Evolutionary conservation across 1,140 invertebrate species (phyloP).

Genomic region (Papilio aristodemus): DNA sequence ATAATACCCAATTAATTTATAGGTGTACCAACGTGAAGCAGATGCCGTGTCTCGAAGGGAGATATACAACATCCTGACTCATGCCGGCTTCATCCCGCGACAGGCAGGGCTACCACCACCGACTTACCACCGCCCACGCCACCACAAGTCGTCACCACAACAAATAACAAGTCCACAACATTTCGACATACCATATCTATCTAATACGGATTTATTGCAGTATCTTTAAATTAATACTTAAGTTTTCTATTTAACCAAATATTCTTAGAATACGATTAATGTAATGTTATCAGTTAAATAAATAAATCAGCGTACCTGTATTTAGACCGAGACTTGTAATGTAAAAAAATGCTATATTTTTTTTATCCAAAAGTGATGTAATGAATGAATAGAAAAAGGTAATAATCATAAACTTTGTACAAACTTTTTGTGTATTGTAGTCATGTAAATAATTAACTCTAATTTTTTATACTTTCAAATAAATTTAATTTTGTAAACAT

Average conservation of each 20-base stretch:
- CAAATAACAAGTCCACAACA: conserved; percentile 35
- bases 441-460: too few species aligned
- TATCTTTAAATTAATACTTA: conserved; percentile 47
- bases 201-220: conserved; percentile 56
- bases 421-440: too few species aligned
- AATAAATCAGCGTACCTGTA: too few species aligned
- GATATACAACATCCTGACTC: conserved; percentile 82
- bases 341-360: too few species aligned
- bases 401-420: too few species aligned
- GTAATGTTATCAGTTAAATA: neutral
- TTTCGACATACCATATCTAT: conserved; percentile 45
- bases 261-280: neutral
- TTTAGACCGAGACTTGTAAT: too few species aligned
- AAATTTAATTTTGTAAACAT: neutral
- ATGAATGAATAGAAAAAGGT: too few species aligned
- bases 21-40: conserved; percentile 81
- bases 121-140: conserved; percentile 31
- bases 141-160: conserved; percentile 31
- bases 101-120: conserved; percentile 42
- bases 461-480: neutral
- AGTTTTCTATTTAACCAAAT: conserved; percentile 31
- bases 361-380: too few species aligned
- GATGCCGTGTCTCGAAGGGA: conserved; percentile 81
- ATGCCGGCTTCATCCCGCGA: conserved; percentile 81
- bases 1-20: conserved; percentile 30